phyloP scores from a whole-genome alignment of 2,888 invertebrate genomes.

The Ornithoptera priamus region DNA sequence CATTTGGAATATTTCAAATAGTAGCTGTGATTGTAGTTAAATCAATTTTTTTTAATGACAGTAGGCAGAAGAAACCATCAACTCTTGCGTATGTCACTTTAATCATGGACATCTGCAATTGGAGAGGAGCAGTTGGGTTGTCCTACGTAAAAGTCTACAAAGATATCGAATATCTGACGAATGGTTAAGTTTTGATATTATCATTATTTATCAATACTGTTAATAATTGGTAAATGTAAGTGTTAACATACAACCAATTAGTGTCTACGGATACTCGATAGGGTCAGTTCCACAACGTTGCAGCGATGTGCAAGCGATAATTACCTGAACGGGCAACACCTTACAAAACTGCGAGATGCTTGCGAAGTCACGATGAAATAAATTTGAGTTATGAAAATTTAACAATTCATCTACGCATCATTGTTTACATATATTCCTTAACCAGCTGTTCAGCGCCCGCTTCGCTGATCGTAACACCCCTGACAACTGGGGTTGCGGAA shows the following conservation, averaged over 20 bases:
- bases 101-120: too few species aligned
- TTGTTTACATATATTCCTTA: neutral
- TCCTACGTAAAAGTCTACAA: neutral
- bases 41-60: too few species aligned
- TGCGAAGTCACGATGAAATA: conserved; percentile 6
- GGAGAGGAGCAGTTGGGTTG: neutral
- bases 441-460: too few species aligned
- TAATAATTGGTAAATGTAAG: conserved; percentile 9
- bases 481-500: too few species aligned
- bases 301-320: conserved; percentile 13
- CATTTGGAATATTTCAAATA: too few species aligned
- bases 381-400: conserved; percentile 1
- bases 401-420: neutral
- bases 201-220: neutral
- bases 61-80: too few species aligned
- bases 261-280: conserved; percentile 5
- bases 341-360: conserved; percentile 23
- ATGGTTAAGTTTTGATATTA: neutral
- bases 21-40: too few species aligned
- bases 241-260: conserved; percentile 19
- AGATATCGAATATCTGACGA: neutral
- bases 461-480: neutral
- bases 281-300: conserved; percentile 17
- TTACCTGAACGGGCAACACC: conserved; percentile 15
- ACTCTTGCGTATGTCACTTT: too few species aligned